These are phyloP conservation scores for Apteryx mantelli DNA, from an alignment of 2,113 vertebrate species.

Conservation along the genomic window DNA sequence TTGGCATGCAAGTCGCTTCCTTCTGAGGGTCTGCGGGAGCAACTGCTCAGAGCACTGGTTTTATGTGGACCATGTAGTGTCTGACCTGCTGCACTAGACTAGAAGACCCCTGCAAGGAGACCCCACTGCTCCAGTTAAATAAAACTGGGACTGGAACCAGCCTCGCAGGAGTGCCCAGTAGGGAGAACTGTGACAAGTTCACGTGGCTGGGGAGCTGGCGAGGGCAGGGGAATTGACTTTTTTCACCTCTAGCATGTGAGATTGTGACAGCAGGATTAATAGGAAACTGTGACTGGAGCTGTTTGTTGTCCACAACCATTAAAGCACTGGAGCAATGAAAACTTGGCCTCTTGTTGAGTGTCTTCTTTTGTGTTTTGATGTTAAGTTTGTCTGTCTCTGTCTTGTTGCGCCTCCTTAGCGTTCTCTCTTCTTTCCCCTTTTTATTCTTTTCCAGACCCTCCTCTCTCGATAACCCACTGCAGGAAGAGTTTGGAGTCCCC, in stretches of 20 bases:
- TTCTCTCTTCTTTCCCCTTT: constrained; percentile 67
- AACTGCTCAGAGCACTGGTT: not conserved
- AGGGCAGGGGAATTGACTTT: not conserved
- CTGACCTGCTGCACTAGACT: not conserved
- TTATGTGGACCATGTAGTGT: not conserved
- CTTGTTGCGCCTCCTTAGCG: constrained; percentile 57
- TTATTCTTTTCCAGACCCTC: constrained; percentile 88
- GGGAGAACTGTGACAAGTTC: not conserved
- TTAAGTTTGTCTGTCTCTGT: constrained; percentile 34
- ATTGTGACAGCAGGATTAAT: not conserved
- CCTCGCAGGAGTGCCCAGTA: not conserved
- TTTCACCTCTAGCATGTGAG: not conserved
- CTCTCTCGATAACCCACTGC: constrained; percentile 98
- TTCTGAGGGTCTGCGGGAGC: not conserved
- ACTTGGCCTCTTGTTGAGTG: constrained; percentile 59
- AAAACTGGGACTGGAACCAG: not conserved
- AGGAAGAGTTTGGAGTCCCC: constrained; percentile 99
- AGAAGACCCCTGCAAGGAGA: constrained; percentile 14
- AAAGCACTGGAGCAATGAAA: constrained; percentile 64
- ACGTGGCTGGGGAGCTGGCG: not conserved
- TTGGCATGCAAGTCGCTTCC: not conserved
- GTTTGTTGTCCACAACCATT: constrained; percentile 67
- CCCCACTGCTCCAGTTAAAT: not conserved
- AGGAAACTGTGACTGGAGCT: constrained; percentile 48
- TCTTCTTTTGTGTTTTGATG: constrained; percentile 55